phyloP scores from a whole-genome alignment of 2,797 vertebrate genomes.

The Nyctibius grandis region DNA sequence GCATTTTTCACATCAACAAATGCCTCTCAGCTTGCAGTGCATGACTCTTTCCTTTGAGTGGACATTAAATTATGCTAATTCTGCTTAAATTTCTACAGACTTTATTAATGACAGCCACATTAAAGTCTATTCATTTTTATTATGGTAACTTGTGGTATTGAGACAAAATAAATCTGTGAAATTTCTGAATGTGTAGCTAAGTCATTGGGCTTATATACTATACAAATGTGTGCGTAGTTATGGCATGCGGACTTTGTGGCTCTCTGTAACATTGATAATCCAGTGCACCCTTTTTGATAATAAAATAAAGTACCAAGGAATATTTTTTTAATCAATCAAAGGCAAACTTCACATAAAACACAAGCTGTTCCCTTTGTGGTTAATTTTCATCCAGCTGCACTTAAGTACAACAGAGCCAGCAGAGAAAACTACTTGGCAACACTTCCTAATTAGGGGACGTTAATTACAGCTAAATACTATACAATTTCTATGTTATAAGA shows the following conservation, averaged over 20 bases:
- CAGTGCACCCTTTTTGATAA: constrained; percentile 56
- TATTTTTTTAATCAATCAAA: constrained; percentile 76
- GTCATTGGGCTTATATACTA: background rate
- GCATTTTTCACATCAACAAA: constrained; percentile 65
- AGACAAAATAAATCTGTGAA: constrained; percentile 30
- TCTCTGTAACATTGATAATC: constrained; percentile 52
- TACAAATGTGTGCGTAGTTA: background rate
- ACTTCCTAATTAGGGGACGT: constrained; percentile 76
- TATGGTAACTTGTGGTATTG: background rate
- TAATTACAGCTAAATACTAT: constrained; percentile 78
- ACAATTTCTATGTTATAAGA: constrained; percentile 72
- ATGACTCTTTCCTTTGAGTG: constrained; percentile 40
- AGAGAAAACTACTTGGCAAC: constrained; percentile 75
- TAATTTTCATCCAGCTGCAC: constrained; percentile 77
- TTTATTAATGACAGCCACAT: background rate
- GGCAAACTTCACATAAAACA: constrained; percentile 76
- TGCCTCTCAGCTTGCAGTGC: constrained; percentile 57
- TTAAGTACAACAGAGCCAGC: constrained; percentile 74
- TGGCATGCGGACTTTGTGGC: constrained; percentile 14
- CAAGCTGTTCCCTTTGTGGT: constrained; percentile 78
- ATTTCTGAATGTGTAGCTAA: background rate
- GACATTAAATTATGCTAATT: constrained; percentile 48
- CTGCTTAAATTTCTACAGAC: constrained; percentile 3
- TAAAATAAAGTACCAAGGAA: constrained; percentile 67
- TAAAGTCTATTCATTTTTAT: constrained; percentile 5